Conservation (phyloP, 1,140 invertebrate genomes). For the Pogonus chalceus region DNA sequence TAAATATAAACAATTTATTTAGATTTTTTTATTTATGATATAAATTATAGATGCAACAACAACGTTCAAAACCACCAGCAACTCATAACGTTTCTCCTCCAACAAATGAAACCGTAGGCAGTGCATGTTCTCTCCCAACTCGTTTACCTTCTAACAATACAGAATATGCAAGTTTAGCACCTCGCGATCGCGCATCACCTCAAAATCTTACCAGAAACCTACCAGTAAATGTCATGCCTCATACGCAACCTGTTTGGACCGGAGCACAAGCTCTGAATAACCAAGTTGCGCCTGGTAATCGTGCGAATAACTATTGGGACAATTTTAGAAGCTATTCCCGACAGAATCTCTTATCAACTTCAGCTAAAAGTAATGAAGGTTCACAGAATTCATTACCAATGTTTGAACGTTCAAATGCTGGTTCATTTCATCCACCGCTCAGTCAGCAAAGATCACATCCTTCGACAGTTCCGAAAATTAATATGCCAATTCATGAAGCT, state of each 20-base stretch:
- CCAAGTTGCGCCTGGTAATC: constrained; percentile 75
- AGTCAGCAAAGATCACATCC: background rate
- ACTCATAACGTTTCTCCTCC: background rate
- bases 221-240: background rate
- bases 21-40: no score
- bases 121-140: background rate
- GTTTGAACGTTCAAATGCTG: constrained; percentile 11
- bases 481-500: background rate
- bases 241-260: constrained; percentile 27
- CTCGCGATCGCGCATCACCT: background rate
- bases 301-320: constrained; percentile 86
- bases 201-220: background rate
- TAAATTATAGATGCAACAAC: no score
- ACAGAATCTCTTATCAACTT: constrained; percentile 71
- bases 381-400: constrained; percentile 16
- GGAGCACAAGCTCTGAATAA: constrained; percentile 57
- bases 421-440: background rate
- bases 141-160: background rate
- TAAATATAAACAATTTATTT: constrained; percentile 17
- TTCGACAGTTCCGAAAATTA: background rate
- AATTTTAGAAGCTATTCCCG: constrained; percentile 81
- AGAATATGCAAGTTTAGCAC: background rate
- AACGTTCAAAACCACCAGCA: background rate
- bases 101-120: background rate
- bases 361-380: constrained; percentile 52